phyloP scores from a whole-genome alignment of 2,797 vertebrate genomes.

The Pelodytes ibericus region DNA sequence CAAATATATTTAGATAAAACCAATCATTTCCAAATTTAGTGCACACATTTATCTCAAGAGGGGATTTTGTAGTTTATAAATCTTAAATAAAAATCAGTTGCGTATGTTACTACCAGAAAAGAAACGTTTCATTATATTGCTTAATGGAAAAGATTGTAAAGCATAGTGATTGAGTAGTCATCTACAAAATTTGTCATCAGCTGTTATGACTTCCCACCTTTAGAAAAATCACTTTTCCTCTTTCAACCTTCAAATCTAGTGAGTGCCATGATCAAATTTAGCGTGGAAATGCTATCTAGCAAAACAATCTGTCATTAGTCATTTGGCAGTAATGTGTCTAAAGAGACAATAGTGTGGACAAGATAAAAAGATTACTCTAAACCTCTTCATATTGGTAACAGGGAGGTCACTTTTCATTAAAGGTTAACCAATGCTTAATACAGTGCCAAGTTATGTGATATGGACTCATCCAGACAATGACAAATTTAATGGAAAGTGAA shows the following conservation, averaged over 20 bases:
- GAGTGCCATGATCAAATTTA: constrained; percentile 50
- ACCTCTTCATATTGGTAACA: constrained; percentile 42
- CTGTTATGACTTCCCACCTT: constrained; percentile 47
- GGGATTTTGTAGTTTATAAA: too few species aligned
- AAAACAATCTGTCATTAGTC: constrained; percentile 47
- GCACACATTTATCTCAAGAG: too few species aligned
- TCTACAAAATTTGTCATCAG: constrained; percentile 39
- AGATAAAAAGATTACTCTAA: constrained; percentile 50
- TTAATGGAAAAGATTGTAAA: too few species aligned
- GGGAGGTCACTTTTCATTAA: constrained; percentile 44
- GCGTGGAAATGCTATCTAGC: constrained; percentile 35
- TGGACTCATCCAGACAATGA: not conserved
- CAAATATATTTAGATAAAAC: too few species aligned
- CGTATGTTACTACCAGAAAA: too few species aligned
- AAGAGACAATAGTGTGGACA: constrained; percentile 40
- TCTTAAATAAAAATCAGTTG: too few species aligned
- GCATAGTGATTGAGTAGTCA: constrained; percentile 31
- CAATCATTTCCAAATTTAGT: too few species aligned
- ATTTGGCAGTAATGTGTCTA: constrained; percentile 46
- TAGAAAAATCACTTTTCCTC: constrained; percentile 47
- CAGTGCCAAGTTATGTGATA: constrained; percentile 27
- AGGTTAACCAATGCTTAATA: constrained; percentile 42
- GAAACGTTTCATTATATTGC: too few species aligned
- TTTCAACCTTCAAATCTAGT: constrained; percentile 45
- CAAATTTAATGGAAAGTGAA: not conserved